phyloP scores from a whole-genome alignment of 2,888 invertebrate genomes.

The Aelia acuminata region DNA sequence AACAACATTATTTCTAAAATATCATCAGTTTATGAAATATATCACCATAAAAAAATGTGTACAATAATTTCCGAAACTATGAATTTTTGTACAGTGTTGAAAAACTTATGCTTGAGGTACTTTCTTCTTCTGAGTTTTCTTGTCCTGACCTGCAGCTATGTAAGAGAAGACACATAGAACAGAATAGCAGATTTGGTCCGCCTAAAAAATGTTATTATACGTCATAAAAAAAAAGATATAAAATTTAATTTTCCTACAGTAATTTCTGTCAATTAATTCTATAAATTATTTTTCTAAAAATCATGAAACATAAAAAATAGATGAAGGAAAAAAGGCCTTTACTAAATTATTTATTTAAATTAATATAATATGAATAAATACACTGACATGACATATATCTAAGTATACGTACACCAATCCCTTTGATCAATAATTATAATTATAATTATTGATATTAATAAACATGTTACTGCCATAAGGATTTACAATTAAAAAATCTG shows the following conservation, averaged over 20 bases:
- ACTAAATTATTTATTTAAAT: not conserved
- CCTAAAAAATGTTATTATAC: conserved; percentile 74
- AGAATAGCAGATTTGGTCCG: conserved; percentile 99
- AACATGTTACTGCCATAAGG: too few relatives aligned
- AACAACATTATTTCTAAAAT: conserved; percentile 49
- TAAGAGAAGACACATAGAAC: conserved; percentile 99
- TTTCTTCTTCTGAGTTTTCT: conserved; percentile 67
- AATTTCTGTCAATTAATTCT: not conserved
- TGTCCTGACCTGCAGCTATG: conserved; percentile 92
- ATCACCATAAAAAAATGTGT: conserved; percentile 37
- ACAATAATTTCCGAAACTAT: conserved; percentile 23
- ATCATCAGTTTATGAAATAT: conserved; percentile 52
- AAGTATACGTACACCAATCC: conserved; percentile 1
- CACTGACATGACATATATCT: not conserved
- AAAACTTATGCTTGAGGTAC: conserved; percentile 4
- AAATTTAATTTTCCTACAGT: not conserved
- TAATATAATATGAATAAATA: not conserved
- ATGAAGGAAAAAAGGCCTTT: conserved; percentile 19
- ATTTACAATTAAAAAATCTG: too few relatives aligned
- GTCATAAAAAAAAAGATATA: too few relatives aligned
- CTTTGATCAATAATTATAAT: not conserved
- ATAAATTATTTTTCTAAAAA: too few relatives aligned
- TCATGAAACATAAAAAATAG: not conserved
- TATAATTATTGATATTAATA: too few relatives aligned
- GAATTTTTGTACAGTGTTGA: conserved; percentile 35